Percentiles rank a stretch among this genome's conserved stretches.
Evolutionary conservation across 2,113 vertebrate genomes (phyloP).

Genomic region (Fukomys damarensis): DNA sequence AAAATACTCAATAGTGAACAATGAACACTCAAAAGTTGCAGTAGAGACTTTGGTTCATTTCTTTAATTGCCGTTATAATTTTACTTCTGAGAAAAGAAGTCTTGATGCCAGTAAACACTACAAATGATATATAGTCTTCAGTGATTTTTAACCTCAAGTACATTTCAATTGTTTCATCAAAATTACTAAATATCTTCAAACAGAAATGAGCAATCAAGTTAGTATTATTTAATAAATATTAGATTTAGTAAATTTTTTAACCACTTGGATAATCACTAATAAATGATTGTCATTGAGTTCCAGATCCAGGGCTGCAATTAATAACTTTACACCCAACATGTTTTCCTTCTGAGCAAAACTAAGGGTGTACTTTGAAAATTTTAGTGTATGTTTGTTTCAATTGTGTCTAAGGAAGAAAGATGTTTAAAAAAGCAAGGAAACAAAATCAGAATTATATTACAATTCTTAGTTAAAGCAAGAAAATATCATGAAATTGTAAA

Average conservation of each 20-base stretch:
- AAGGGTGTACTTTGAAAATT: neutral
- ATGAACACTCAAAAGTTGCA: neutral
- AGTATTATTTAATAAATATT: neutral
- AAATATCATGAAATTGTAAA: neutral
- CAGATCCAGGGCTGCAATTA: neutral
- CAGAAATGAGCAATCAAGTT: neutral
- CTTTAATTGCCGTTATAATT: constrained; percentile 34
- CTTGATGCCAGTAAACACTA: neutral
- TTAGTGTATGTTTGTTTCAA: neutral
- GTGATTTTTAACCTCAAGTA: neutral
- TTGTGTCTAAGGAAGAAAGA: neutral
- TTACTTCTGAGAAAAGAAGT: neutral
- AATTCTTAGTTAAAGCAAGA: neutral
- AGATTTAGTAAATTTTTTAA: neutral
- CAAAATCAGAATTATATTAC: neutral
- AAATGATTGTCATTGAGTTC: neutral
- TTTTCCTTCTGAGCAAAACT: neutral
- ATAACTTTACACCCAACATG: neutral
- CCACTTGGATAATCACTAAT: neutral
- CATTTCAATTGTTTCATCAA: neutral
- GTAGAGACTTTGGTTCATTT: neutral
- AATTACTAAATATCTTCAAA: constrained; percentile 7
- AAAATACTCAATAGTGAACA: neutral
- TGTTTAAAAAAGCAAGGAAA: neutral
- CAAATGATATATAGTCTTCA: fast-evolving